These are phyloP conservation scores for Spea multiplicata DNA, from an alignment of 2,113 vertebrate species.

Conservation along the genomic window DNA sequence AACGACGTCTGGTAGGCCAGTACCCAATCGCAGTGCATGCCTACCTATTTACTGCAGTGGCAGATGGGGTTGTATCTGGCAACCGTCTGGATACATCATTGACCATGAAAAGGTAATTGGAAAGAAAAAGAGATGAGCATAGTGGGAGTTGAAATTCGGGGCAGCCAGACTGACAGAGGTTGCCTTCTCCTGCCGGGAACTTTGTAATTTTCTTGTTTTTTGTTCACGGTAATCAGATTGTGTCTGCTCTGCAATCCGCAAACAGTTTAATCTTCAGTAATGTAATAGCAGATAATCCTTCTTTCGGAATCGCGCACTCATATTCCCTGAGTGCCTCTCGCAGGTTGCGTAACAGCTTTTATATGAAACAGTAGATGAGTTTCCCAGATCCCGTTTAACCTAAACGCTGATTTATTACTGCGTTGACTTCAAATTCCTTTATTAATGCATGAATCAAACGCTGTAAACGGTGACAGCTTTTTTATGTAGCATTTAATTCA, in stretches of 20 bases:
- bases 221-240: neutral
- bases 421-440: neutral
- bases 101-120: no score
- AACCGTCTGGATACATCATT: no score
- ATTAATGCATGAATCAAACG: neutral
- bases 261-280: constrained; percentile 35
- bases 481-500: no score
- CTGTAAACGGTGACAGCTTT: neutral
- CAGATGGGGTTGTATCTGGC: no score
- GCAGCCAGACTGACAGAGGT: no score
- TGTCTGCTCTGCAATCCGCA: constrained; percentile 5
- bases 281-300: constrained; percentile 37
- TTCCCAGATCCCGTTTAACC: constrained; percentile 20
- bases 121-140: no score
- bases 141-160: no score
- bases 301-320: constrained; percentile 4
- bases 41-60: no score
- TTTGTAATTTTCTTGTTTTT: neutral
- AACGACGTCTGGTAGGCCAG: no score
- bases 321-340: constrained; percentile 9
- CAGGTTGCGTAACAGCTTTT: constrained; percentile 17
- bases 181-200: neutral
- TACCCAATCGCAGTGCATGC: no score
- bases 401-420: constrained; percentile 13
- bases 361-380: constrained; percentile 20